Base-by-base conservation (phyloP, 2,888 invertebrate species). In the Rhynchonema sp. region DNA sequence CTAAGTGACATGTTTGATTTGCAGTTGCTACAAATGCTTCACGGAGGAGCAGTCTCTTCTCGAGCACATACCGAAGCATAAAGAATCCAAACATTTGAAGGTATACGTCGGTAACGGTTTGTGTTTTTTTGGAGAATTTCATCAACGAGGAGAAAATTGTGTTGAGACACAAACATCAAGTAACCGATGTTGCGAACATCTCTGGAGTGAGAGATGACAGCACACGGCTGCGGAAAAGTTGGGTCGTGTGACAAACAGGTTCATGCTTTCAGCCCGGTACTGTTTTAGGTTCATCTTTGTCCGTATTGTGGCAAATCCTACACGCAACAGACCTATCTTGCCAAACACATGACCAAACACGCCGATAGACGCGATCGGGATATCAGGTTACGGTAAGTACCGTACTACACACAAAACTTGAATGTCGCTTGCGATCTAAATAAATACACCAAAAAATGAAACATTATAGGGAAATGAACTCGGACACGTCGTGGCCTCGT, bases 51-150 rank as follows among this genome's bases (percentile, higher is more conserved):
- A 88, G 65, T 86, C 89, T 66, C 82, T 98, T 66, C 82, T 96
- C 69, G 96, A 96, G 78, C 98, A 98, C 82, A 98, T 98, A 79
- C 96, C 98, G 63, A 98, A 96, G 79, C 98, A 98, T 80, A 91
- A 91, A 79, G 92, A 92, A 77, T 92, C 92, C 65, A 98, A 98
- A 78, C 96, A 98, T 76, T 81, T 98, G 64, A 96, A 98, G 79
- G 69, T 68, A 60, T 25, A n/a, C n/a, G n/a, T n/a, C n/a, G n/a
- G n/a, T n/a, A n/a, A n/a, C n/a, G n/a, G n/a, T n/a, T n/a, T n/a
- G n/a, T n/a, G n/a, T n/a, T n/a, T n/a, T n/a, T n/a, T n/a, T n/a
- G n/a, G n/a, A n/a, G 54, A 26, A 25, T 26, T 49, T 17, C 49
- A 49, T n/a, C n/a, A n/a, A n/a, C n/a, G n/a, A n/a, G n/a, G n/a